These are phyloP conservation scores for Drosophila malerkotliana DNA, from an alignment of 1,140 invertebrate species.

Conservation along the genomic window DNA sequence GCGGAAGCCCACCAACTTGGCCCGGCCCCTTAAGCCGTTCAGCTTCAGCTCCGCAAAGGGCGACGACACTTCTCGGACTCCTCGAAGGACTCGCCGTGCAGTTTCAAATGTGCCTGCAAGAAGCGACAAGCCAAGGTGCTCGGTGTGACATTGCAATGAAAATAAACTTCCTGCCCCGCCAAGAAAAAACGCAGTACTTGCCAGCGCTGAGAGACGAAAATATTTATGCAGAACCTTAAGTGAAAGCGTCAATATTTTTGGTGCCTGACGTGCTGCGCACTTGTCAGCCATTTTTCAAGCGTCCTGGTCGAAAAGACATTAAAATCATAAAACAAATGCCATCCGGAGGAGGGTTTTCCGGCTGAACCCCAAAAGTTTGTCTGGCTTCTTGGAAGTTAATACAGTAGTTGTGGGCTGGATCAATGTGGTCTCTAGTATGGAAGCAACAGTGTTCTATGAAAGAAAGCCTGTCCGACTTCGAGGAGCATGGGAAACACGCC, in stretches of 20 bases:
- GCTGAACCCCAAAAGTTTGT: constrained; percentile 20
- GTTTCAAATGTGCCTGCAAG: constrained; percentile 44
- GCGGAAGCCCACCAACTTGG: constrained; percentile 39
- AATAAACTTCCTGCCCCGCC: constrained; percentile 46
- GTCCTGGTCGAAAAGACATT: constrained; percentile 59
- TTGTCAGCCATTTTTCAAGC: constrained; percentile 15
- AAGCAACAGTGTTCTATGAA: too few relatives aligned
- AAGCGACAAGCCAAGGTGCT: constrained; percentile 13
- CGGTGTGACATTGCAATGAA: constrained; percentile 65
- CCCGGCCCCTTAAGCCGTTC: constrained; percentile 58
- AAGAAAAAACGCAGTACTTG: constrained; percentile 1
- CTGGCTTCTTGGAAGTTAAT: too few relatives aligned
- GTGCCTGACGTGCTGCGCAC: constrained; percentile 22
- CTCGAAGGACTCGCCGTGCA: constrained; percentile 30
- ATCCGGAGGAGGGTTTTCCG: constrained; percentile 9
- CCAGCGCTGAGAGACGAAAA: constrained; percentile 61
- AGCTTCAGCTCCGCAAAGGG: constrained; percentile 39
- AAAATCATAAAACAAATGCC: constrained; percentile 46
- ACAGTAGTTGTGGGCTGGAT: too few relatives aligned
- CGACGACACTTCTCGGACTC: constrained; percentile 30
- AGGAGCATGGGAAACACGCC: constrained; percentile 2
- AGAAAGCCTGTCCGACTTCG: not conserved
- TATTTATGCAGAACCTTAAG: constrained; percentile 74
- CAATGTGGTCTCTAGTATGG: too few relatives aligned
- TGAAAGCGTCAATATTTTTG: constrained; percentile 60